Percentiles rank a stretch among this genome's conserved stretches.
Conservation (phyloP, 2,888 invertebrate genomes). For the Venustoraphidia nigricollis region DNA sequence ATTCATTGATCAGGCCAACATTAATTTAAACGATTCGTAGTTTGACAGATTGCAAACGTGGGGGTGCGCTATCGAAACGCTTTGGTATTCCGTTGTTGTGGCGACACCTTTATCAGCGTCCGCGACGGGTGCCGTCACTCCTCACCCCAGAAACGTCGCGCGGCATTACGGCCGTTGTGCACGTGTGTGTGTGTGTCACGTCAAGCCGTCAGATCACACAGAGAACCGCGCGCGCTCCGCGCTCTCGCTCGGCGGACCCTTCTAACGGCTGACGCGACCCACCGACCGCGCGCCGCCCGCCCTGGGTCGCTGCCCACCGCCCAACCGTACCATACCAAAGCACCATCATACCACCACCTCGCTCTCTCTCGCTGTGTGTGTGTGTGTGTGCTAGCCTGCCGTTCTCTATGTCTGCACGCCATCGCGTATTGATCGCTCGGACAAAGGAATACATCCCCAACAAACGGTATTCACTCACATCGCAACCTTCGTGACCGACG, state of each 20-base stretch:
- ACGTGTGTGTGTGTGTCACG: conserved; percentile 32
- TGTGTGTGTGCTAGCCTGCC: conserved; percentile 17
- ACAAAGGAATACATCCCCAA: conserved; percentile 36
- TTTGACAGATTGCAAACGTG: too few species aligned
- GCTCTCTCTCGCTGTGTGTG: conserved; percentile 11
- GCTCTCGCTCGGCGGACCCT: conserved; percentile 6
- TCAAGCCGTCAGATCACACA: conserved; percentile 33
- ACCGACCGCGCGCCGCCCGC: conserved; percentile 17
- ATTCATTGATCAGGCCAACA: too few species aligned
- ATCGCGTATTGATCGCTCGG: conserved; percentile 28
- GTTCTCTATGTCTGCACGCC: conserved; percentile 18
- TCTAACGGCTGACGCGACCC: conserved; percentile 15
- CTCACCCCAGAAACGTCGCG: too few species aligned
- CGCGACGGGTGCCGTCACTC: too few species aligned
- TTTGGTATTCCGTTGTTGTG: too few species aligned
- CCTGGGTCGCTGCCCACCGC: conserved; percentile 22
- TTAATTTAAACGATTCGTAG: too few species aligned
- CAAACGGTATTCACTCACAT: conserved; percentile 33
- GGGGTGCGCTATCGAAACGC: too few species aligned
- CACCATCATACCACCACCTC: conserved; percentile 14
- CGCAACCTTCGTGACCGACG: conserved; percentile 29
- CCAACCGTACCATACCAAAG: conserved; percentile 13
- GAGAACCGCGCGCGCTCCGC: conserved; percentile 23
- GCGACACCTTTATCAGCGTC: too few species aligned
- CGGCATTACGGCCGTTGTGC: too few species aligned